Conservation (phyloP, 2,797 vertebrate species). For the Alauda arvensis region DNA sequence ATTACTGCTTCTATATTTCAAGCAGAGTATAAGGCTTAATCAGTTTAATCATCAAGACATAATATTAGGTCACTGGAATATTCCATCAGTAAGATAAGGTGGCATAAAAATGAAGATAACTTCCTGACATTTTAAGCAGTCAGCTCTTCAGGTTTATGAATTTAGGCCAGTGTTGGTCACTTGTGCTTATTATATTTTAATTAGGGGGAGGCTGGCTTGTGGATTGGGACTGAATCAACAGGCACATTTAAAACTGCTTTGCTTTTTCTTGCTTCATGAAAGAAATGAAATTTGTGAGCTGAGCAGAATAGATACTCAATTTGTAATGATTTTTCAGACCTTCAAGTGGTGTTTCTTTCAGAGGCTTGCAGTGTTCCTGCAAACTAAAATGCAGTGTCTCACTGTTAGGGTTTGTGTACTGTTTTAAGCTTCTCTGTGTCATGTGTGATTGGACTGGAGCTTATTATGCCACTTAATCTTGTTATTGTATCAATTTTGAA, state of each 20-base stretch:
- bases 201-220: accelerated
- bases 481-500: neutral
- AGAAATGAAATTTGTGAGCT: neutral
- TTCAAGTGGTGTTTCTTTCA: neutral
- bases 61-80: neutral
- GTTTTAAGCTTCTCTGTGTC: neutral
- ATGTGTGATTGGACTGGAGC: neutral
- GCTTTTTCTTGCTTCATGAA: neutral
- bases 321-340: neutral
- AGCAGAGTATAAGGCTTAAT: neutral
- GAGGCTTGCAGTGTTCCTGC: neutral
- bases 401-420: neutral
- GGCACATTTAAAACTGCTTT: neutral
- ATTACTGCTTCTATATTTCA: neutral
- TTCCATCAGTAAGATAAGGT: neutral
- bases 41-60: neutral
- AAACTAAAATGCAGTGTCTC: neutral
- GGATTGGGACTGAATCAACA: neutral
- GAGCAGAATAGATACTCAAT: neutral
- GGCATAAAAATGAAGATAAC: neutral
- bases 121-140: neutral
- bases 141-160: neutral
- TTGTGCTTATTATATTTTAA: neutral
- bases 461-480: neutral
- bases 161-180: neutral